Base-by-base conservation (phyloP, 2,113 vertebrate species). In the Paratilapia polleni region DNA sequence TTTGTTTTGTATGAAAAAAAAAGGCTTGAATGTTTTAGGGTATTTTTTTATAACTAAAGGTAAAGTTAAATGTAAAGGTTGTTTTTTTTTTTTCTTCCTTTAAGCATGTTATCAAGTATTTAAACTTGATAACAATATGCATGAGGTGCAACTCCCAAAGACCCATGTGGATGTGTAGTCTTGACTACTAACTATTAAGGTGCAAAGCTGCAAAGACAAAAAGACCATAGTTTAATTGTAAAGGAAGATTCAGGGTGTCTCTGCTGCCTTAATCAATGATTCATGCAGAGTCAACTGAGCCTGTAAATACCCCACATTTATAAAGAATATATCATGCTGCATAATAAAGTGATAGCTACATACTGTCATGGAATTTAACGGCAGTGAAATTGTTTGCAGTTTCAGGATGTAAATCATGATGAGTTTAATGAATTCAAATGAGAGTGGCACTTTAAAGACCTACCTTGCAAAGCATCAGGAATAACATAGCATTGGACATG, bases 401-500 rank as follows among this genome's bases (percentile, higher is more conserved):
- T 78, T 62, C 34, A 70, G 77, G 54, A 38, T 43, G 28, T 68
- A 64, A 20, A 76, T 60, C n/a, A 60, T 28, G 36, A 70, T 68
- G 60, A 79, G 47, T 56, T 61, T 57, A 4, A 61, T 49, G n/a
- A 34, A 38, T 24, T 2, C 26, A 82, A 52, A 49, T 34, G 56
- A 59, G 49, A 9, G 54, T 66, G 79, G 31, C 26, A 41, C 34
- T 84, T 58, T 63, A 81, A 12, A n/a, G 90, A 94, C 96, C 95
- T 97, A 99, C 98, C 97, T 97, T 96, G 96, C 96, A 97, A 93
- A 97, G 97, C 97, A 98, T 99, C 97, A 98, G 97, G 97, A 97
- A 95, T 94, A 96, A 94, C 94, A 95, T 96, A 96, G 95, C 96
- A 97, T 94, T 93, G 94, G 95, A 96, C 96, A 97, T 96, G 96